phyloP scores from a whole-genome alignment of 2,888 invertebrate species.

The Hypercompe scribonia region DNA sequence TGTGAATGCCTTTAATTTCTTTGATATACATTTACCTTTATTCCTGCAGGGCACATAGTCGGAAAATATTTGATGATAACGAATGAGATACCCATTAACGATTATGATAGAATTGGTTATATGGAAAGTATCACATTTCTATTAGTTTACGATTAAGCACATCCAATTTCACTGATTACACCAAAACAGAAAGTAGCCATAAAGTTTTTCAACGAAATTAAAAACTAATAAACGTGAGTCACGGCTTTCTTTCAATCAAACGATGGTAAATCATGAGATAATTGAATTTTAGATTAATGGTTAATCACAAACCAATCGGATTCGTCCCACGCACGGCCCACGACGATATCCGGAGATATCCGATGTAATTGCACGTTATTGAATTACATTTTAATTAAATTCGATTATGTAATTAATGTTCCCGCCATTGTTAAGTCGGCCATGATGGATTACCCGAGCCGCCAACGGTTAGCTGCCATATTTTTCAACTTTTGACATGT shows the following conservation, averaged over 20 bases:
- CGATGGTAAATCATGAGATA: slow-evolving; percentile 65
- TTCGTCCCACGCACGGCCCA: slow-evolving; percentile 66
- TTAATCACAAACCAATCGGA: slow-evolving; percentile 64
- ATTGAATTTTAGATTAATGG: slow-evolving; percentile 81
- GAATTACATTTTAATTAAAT: slow-evolving; percentile 72
- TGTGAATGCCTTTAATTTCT: not conserved
- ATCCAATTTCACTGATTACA: slow-evolving; percentile 33
- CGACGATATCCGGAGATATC: slow-evolving; percentile 51
- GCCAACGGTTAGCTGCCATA: slow-evolving; percentile 68
- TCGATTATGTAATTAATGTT: slow-evolving; percentile 55
- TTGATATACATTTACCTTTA: not conserved
- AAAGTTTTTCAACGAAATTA: slow-evolving; percentile 45
- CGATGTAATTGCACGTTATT: slow-evolving; percentile 69
- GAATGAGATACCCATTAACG: not conserved
- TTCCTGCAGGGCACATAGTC: not conserved
- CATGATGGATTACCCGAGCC: slow-evolving; percentile 51
- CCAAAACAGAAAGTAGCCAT: slow-evolving; percentile 43
- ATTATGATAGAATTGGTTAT: slow-evolving; percentile 4
- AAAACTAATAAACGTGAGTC: slow-evolving; percentile 59
- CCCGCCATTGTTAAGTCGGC: slow-evolving; percentile 44
- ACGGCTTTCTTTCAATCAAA: slow-evolving; percentile 68
- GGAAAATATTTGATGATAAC: not conserved
- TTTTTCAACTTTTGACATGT: slow-evolving; percentile 70
- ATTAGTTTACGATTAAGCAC: slow-evolving; percentile 29
- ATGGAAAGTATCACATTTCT: slow-evolving; percentile 10